Evolutionary conservation across 2,888 invertebrate genomes (phyloP), one percentile per base, ranked within the genome.

Genomic region (Eupithecia pulchellata): DNA sequence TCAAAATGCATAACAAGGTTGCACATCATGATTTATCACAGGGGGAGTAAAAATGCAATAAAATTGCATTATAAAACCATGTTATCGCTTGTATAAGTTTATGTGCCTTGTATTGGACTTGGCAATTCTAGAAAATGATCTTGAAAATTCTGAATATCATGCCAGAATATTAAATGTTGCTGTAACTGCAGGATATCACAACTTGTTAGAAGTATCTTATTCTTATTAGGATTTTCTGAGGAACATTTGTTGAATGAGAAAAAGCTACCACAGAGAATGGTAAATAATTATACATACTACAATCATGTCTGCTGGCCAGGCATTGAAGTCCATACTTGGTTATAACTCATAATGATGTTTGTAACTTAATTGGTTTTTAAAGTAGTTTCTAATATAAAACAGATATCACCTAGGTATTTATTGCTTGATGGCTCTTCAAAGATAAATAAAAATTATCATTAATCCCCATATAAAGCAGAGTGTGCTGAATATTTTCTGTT

Each of bases 51-150:
- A 86, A 84, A 81, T 77, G 84, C 86, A 75, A 89, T 90, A 91
- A 91, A 93, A 89, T 72, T 80, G 83, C 83, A 82, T 86, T 60
- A 86, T 88, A 91, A 90, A 89, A 84, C 82, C 81, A 81, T 85
- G 86, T 91, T 92, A 93, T 93, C 93, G 87, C 88, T 90, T 91
- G 89, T 88, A 83, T 90, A 91, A 91, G 86, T 83, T 82, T 84
- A 84, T 84, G 81, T 84, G 82, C 81, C 80, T 81, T 84, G 77
- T 85, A 82, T 78, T 86, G 81, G 79, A 77, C 79, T 86, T 86
- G 84, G 84, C 79, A 82, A 81, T 78, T 79, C 68, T 77, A 76
- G 71, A 72, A 79, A 81, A 78, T 79, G 77, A 77, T 77, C 25
- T 64, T 17, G 52, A 61, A 67, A 61, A 39, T 57, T 27, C 72